Evolutionary conservation across 1,140 invertebrate species (phyloP), one percentile per base, ranked within the genome.

Genomic region (Ptiloglossa arizonensis): DNA sequence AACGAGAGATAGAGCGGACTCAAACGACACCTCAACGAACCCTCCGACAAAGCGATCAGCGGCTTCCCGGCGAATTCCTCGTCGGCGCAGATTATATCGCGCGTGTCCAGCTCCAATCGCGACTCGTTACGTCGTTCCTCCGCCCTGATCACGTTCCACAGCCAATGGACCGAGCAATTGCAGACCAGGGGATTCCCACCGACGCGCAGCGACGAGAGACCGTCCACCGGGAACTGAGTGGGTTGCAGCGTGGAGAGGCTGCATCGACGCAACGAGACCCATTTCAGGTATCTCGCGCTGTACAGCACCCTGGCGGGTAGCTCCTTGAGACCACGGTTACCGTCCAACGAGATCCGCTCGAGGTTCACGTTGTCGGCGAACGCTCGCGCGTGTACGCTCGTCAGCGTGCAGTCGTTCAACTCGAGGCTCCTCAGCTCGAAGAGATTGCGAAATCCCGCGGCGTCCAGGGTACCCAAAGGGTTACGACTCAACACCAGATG

Each of bases 91-190:
- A 91, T 50, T 27, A 93, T 92, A 59, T 92, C 90, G 60, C 84
- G 57, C 41, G 81, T 87, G 70, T 93, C 92, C 24, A 93, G 64
- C 35, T 89, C 86, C 22, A 93, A 85, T 15, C 87, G 82, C 3
- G 88, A 90, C 68, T 86, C 87, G 82, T 90, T 92, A 13, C 90
- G 83, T 0, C 82, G 78, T 44, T 92, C 90, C 73, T 91, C 90
- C 2, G 89, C 79, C 6, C 94, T 93, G 38, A 94, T 93, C 29
- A 97, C 92, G 83, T 95, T 95, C 96, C 96, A 97, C 4, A 98
- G 92, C 97, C 97, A 98, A 54, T 96, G 93, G 63, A 97, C 90
- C 22, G 97, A 97, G 87, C 97, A 98, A 91, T 98, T 98, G 91
- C 97, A 98, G 67, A 95, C 93, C 59, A 98, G 94, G 1, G 97